Percentiles rank a stretch among this genome's conserved stretches.
phyloP scores from a whole-genome alignment of 2,888 invertebrate species.

The Melanargia galathea region DNA sequence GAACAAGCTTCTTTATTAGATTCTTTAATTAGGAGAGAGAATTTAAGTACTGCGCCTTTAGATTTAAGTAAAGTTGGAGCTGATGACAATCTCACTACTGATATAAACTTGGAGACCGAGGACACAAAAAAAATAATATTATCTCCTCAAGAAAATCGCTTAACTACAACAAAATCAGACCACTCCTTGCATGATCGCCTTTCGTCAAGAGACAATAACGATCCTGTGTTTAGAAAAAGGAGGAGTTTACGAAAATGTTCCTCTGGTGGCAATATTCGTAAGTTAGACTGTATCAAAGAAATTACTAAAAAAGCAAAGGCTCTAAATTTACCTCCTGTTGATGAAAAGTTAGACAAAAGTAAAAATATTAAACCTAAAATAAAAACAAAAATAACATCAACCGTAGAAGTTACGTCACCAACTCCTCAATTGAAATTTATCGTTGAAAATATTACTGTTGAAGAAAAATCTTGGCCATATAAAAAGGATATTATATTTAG shows the following conservation, averaged over 20 bases:
- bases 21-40: conserved; percentile 78
- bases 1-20: conserved; percentile 81
- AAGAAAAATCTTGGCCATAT: conserved; percentile 71
- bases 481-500: conserved; percentile 70
- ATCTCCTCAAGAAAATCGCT: conserved; percentile 49
- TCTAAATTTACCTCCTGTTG: conserved; percentile 66
- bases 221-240: conserved; percentile 55
- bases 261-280: conserved; percentile 69
- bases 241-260: conserved; percentile 71
- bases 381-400: conserved; percentile 80
- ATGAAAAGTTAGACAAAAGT: conserved; percentile 55
- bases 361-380: conserved; percentile 57
- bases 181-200: conserved; percentile 68
- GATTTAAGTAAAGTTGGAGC: conserved; percentile 73
- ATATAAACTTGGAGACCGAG: conserved; percentile 42
- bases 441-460: conserved; percentile 82
- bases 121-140: conserved; percentile 45
- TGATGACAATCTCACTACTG: conserved; percentile 43
- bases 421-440: conserved; percentile 77
- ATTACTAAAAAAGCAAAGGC: conserved; percentile 58
- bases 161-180: conserved; percentile 74
- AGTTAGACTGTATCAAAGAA: conserved; percentile 75
- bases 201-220: conserved; percentile 50
- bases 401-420: conserved; percentile 76
- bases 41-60: conserved; percentile 71